Base-by-base conservation (phyloP, 2,113 vertebrate species). In the Cariama cristata region DNA sequence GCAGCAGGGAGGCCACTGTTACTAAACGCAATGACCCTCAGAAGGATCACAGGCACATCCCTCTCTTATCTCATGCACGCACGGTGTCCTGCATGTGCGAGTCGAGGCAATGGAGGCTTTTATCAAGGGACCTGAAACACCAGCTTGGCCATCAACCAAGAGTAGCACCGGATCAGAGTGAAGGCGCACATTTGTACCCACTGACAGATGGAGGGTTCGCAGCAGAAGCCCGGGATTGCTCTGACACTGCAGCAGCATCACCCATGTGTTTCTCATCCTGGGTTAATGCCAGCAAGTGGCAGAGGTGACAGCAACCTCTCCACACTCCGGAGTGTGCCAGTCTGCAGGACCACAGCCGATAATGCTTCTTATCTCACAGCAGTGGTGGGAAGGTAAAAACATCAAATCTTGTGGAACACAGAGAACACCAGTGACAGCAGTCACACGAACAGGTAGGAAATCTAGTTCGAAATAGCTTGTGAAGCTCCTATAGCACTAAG, bases 261-360 rank as follows among this genome's bases (percentile, higher is more conserved):
- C 5, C 17, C 23, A 55, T 49, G 15, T 53, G 28, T 49, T n/a
- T 45, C 20, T 52, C 35, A 38, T 58, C 47, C 14, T 0, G 0
- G 16, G 35, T 23, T 69, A 62, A 38, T 49, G 56, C 14, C 58
- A 42, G 47, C 30, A 59, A 72, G 30, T 52, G 4, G 1, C 68
- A 49, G 76, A 76, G 26, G 26, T 84, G 76, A 32, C 26, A 33
- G 33, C 23, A 28, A 23, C 32, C 47, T 80, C 2, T 3, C 35
- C 0, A 0, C 30, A 6, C 10, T 32, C 24, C 11, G 7, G 49
- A 50, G 35, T 0, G 14, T 80, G 45, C 69, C 23, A 30, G 20
- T 44, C 44, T 60, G 42, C 64, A 64, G 42, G n/a, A 44, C 20
- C 28, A 23, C 55, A 69, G 32, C 10, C 32, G 6, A 33, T 15